These are phyloP conservation scores for Psittacula derbiana DNA, from an alignment of 2,797 vertebrate species.

Conservation along the genomic window DNA sequence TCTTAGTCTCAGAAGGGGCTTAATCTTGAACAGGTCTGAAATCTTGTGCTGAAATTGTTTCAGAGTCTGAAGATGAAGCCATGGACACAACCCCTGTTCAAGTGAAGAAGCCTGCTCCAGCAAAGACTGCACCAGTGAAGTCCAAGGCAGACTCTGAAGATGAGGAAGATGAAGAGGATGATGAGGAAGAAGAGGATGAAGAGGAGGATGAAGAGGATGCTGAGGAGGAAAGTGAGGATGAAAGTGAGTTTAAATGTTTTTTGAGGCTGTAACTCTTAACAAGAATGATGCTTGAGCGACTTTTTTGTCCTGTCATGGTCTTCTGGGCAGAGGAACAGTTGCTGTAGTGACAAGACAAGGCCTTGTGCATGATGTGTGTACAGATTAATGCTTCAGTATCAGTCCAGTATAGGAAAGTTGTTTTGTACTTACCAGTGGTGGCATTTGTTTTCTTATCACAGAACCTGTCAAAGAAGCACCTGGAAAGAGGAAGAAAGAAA, in stretches of 20 bases:
- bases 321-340: neutral
- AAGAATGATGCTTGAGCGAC: neutral
- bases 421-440: neutral
- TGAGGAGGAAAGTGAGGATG: constrained; percentile 78
- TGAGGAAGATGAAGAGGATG: constrained; percentile 87
- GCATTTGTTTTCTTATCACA: constrained; percentile 24
- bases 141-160: constrained; percentile 83
- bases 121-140: constrained; percentile 83
- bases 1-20: neutral
- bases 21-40: neutral
- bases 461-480: constrained; percentile 79
- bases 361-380: neutral
- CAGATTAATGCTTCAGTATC: neutral
- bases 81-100: constrained; percentile 88
- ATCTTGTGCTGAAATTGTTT: neutral
- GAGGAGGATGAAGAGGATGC: constrained; percentile 83
- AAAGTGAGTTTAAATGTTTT: constrained; percentile 46
- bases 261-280: neutral
- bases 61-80: constrained; percentile 88
- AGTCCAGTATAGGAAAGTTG: neutral
- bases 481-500: constrained; percentile 91
- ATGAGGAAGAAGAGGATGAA: constrained; percentile 83
- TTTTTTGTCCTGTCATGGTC: rapidly evolving
- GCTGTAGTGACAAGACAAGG: neutral
- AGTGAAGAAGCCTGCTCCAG: constrained; percentile 86